Conservation (phyloP, 2,888 invertebrate species). For the Rhamphomyia laevipes region DNA sequence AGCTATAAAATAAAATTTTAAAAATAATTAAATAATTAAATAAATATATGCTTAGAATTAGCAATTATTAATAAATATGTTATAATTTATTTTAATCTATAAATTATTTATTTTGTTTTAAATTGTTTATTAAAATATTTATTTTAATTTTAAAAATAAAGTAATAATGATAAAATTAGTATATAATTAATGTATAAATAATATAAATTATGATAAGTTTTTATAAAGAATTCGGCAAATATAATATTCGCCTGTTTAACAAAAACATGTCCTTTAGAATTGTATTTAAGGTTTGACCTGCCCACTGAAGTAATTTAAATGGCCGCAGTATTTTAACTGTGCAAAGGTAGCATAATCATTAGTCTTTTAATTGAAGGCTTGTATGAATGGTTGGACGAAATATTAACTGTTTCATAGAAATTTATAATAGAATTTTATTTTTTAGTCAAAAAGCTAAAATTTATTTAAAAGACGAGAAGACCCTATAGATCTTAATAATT, state of each 20-base stretch:
- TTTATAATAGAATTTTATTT: slow-evolving; percentile 43
- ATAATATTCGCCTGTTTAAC: slow-evolving; percentile 59
- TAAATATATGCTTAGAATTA: slow-evolving; percentile 47
- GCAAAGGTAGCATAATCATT: slow-evolving; percentile 73
- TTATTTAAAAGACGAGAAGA: slow-evolving; percentile 60
- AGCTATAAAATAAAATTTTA: slow-evolving; percentile 47
- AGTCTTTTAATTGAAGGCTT: slow-evolving; percentile 68
- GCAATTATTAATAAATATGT: slow-evolving; percentile 42
- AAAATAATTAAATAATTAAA: slow-evolving; percentile 36
- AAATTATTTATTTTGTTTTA: slow-evolving; percentile 38
- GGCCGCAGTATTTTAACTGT: slow-evolving; percentile 69
- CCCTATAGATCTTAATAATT: slow-evolving; percentile 59
- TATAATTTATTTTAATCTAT: slow-evolving; percentile 40
- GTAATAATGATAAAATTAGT: slow-evolving; percentile 50
- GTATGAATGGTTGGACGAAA: slow-evolving; percentile 64
- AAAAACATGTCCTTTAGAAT: slow-evolving; percentile 61
- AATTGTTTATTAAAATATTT: slow-evolving; percentile 35
- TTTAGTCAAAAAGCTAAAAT: slow-evolving; percentile 56
- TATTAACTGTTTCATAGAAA: slow-evolving; percentile 47
- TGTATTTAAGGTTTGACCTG: slow-evolving; percentile 57
- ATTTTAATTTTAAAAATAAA: slow-evolving; percentile 36
- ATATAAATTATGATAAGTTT: slow-evolving; percentile 33
- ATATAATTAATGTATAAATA: slow-evolving; percentile 29
- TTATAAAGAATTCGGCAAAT: slow-evolving; percentile 52
- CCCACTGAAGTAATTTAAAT: slow-evolving; percentile 58